Conservation (phyloP, 2,797 vertebrate genomes). For the Semotilus atromaculatus region DNA sequence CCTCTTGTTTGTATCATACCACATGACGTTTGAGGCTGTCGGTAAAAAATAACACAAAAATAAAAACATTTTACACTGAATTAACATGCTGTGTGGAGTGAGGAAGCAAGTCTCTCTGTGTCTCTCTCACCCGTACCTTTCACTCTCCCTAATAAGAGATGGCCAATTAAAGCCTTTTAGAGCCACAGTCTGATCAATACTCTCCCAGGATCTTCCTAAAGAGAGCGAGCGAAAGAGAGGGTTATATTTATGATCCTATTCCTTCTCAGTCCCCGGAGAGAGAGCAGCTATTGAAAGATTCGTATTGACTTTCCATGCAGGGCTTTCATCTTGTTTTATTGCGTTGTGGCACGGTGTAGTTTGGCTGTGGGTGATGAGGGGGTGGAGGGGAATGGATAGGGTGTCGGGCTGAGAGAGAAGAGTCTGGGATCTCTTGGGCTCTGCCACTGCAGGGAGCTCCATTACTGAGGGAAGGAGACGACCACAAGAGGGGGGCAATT, state of each 20-base stretch:
- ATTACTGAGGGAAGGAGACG: conserved; percentile 46
- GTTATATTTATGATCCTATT: conserved; percentile 65
- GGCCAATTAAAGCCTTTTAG: conserved; percentile 62
- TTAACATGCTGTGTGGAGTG: not conserved
- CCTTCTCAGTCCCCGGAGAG: conserved; percentile 55
- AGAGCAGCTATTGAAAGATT: conserved; percentile 60
- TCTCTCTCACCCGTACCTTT: conserved; percentile 32
- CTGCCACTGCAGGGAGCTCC: conserved; percentile 47
- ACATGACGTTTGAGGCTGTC: not conserved
- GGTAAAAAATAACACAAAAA: conserved; percentile 1
- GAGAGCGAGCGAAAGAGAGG: conserved; percentile 24
- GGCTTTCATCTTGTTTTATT: conserved; percentile 67
- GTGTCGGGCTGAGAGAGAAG: conserved; percentile 41
- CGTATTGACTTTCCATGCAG: conserved; percentile 63
- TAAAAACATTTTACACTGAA: conserved; percentile 14
- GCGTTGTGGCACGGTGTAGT: conserved; percentile 41
- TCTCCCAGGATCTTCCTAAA: conserved; percentile 44
- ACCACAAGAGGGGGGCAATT: conserved; percentile 42
- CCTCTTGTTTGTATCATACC: not conserved
- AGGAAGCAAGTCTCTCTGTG: not conserved
- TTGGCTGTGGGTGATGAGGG: conserved; percentile 38
- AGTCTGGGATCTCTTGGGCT: conserved; percentile 48
- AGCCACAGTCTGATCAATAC: conserved; percentile 56
- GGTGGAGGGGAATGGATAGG: conserved; percentile 41
- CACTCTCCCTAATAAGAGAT: conserved; percentile 54